Conservation (phyloP, 2,797 vertebrate species). For the Mastacembelus armatus region DNA sequence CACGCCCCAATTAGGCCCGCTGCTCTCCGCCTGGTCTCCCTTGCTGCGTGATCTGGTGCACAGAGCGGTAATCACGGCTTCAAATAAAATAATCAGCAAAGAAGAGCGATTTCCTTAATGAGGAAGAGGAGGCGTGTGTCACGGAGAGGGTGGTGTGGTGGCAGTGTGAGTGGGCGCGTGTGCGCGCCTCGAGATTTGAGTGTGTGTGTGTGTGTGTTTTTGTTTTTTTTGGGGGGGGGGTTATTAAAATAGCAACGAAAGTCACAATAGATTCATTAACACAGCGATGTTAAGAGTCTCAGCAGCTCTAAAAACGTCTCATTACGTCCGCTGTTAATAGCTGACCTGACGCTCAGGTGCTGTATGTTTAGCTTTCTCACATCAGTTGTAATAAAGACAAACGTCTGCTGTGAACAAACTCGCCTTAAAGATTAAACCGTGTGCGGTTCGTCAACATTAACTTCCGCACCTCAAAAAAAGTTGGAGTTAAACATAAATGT, state of each 20-base stretch:
- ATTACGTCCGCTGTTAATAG: constrained; percentile 35
- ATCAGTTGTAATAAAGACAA: constrained; percentile 9
- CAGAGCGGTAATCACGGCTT: constrained; percentile 97
- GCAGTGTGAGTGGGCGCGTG: constrained; percentile 83
- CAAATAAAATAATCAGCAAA: constrained; percentile 99
- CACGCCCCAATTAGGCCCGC: constrained; percentile 92
- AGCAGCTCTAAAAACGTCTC: constrained; percentile 34
- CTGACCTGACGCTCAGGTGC: constrained; percentile 31
- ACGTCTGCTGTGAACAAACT: constrained; percentile 1
- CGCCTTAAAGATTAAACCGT: background rate
- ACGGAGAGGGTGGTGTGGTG: constrained; percentile 91
- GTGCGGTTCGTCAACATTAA: background rate
- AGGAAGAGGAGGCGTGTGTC: constrained; percentile 93
- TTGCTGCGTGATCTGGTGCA: constrained; percentile 96
- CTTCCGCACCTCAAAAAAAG: background rate
- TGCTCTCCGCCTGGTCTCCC: constrained; percentile 94
- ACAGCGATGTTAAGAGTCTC: constrained; percentile 32
- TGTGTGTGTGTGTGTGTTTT: constrained; percentile 64
- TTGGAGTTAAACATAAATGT: background rate
- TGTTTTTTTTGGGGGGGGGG: constrained; percentile 4
- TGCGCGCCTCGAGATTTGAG: constrained; percentile 55
- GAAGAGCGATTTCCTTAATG: constrained; percentile 99
- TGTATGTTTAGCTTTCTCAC: constrained; percentile 31
- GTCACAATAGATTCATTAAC: constrained; percentile 53
- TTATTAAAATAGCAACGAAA: constrained; percentile 65